A percentile compares a stretch with the other conserved stretches of the same genome.
Conservation (phyloP, 2,888 invertebrate species). For the Baronia brevicornis region DNA sequence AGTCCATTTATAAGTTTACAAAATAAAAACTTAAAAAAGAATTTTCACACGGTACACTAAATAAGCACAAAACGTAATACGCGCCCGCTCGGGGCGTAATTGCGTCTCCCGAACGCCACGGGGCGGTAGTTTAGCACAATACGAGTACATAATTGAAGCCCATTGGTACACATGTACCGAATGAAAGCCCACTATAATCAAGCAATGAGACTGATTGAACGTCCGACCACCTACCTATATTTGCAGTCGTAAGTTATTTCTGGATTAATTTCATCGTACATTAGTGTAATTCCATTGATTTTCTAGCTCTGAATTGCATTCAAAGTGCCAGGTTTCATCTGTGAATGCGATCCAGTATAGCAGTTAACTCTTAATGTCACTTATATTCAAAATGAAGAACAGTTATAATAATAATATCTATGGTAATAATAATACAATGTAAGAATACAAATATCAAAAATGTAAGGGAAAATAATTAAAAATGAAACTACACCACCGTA, state of each 20-base stretch:
- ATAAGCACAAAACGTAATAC: too few species aligned
- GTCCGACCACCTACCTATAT: constrained; percentile 4
- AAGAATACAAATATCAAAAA: too few species aligned
- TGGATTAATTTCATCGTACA: constrained; percentile 2
- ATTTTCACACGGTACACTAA: too few species aligned
- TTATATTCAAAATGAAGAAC: too few species aligned
- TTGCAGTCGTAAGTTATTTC: constrained; percentile 3
- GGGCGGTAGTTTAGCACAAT: constrained; percentile 1
- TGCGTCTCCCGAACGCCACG: background rate
- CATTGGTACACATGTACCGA: background rate
- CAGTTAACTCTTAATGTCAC: too few species aligned
- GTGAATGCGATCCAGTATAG: constrained; percentile 2
- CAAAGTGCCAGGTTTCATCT: background rate
- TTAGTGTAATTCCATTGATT: constrained; percentile 12
- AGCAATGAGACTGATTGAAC: constrained; percentile 1
- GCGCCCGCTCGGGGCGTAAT: too few species aligned
- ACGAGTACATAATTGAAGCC: constrained; percentile 3
- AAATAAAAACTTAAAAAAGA: too few species aligned
- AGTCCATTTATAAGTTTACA: too few species aligned
- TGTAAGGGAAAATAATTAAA: too few species aligned
- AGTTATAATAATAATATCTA: too few species aligned
- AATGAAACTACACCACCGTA: too few species aligned
- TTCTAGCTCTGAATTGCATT: constrained; percentile 4
- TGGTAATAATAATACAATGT: too few species aligned
- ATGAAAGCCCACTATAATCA: constrained; percentile 10